phyloP scores from a whole-genome alignment of 2,888 invertebrate species.

The Chrysomela aeneicollis region DNA sequence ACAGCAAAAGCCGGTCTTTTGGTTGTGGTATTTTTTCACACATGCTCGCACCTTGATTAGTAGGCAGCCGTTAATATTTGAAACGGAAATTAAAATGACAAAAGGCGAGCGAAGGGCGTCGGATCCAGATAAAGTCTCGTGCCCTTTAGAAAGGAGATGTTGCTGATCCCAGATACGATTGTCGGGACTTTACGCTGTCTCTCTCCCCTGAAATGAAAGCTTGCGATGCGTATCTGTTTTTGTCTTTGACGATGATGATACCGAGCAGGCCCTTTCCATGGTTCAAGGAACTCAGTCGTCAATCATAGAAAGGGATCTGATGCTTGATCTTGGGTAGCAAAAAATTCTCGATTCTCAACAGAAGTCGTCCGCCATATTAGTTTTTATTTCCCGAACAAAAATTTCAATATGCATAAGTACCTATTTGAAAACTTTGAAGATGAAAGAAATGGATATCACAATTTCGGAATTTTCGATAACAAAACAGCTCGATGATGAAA shows the following conservation, averaged over 20 bases:
- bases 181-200: slow-evolving; percentile 23
- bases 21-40: slow-evolving; percentile 39
- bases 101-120: slow-evolving; percentile 44
- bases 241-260: slow-evolving; percentile 14
- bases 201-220: slow-evolving; percentile 15
- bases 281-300: background rate
- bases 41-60: slow-evolving; percentile 42
- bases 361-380: too few relatives aligned
- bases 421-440: too few relatives aligned
- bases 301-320: too few relatives aligned
- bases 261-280: background rate
- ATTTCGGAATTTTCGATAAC: too few relatives aligned
- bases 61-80: slow-evolving; percentile 53
- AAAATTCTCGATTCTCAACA: too few relatives aligned
- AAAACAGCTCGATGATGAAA: too few relatives aligned
- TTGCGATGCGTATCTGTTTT: slow-evolving; percentile 16
- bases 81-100: slow-evolving; percentile 51
- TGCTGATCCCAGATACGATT: slow-evolving; percentile 38
- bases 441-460: too few relatives aligned
- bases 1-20: slow-evolving; percentile 8
- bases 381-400: too few relatives aligned
- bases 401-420: too few relatives aligned
- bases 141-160: slow-evolving; percentile 38
- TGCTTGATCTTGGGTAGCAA: too few relatives aligned
- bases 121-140: slow-evolving; percentile 44